Evolutionary conservation across 2,797 vertebrate genomes (phyloP), one percentile per base, ranked within the genome.

Genomic region (Gymnothorax javanicus): DNA sequence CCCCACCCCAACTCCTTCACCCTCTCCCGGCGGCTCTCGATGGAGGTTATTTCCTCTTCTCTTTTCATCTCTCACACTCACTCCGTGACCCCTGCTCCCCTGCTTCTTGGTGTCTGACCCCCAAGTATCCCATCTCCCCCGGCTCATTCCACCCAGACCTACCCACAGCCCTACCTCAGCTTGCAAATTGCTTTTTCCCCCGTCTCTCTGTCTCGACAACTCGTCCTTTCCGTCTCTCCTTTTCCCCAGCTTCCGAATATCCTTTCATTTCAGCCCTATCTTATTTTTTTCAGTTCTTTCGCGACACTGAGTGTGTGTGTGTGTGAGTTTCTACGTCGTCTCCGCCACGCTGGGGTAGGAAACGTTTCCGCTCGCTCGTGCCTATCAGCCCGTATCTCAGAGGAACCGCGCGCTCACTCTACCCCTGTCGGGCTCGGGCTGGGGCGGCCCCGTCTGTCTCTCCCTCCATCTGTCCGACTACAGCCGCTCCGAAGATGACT

Each of bases 21-120:
- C 89, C 91, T 94, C 92, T 93, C 94, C 93, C 93, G 87, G 92
- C 82, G 90, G 93, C 94, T 94, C 92, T 95, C 95, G 94, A 93
- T 91, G 90, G 93, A 91, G 93, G 94, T 94, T 92, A 43, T 95
- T 92, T 94, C 92, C 92, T 94, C 92, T 92, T 90, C 92, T 85
- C 93, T 95, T 90, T 95, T 94, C 95, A 94, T 95, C 95, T 95
- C 90, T 91, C 90, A 92, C 92, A 92, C 94, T 95, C 95, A 94
- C 95, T 95, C 94, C 57, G 88, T 96, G 95, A 96, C 96, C 96
- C 94, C 93, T 96, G 94, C 94, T 94, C 96, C 95, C 94, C 93
- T 94, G 94, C 94, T 96, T 94, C 95, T 95, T 94, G 93, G 94
- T 92, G 92, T 94, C 95, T 96, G 95, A 95, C 96, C 92, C 95